Base-by-base conservation (phyloP, 1,140 invertebrate species). In the Drosophila pandora region DNA sequence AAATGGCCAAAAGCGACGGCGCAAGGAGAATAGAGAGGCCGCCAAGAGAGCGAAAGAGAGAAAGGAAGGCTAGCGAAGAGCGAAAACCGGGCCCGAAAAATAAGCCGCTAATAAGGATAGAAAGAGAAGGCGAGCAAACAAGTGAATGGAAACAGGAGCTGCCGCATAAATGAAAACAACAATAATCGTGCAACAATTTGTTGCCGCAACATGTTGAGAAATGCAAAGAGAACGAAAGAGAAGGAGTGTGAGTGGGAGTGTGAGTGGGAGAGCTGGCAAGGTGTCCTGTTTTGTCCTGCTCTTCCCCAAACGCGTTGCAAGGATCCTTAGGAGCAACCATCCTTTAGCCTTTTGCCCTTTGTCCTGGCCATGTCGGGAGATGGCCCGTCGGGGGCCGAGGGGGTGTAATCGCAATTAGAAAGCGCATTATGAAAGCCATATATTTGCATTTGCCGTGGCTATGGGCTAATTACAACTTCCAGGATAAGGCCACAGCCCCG, bases 171-270 rank as follows among this genome's bases (percentile, higher is more conserved):
- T 41, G 37, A 59, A 59, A 34, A 32, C 60, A 49, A 23, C 61
- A 39, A 56, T 72, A 69, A 74, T 73, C 63, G 78, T 80, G 81
- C 81, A 80, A 85, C 81, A 85, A 84, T 84, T 84, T 84, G 80
- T 84, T 84, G 80, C 81, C 71, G 65, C 65, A 79, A 67, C 64
- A 71, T 56, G 43, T 59, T 59, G 28, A 53, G 8, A 55, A 37
- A 37, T 12, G 34, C 37, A 45, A 39, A 45, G 37, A 68, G 17
- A 22, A 37, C 41, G 37, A 10, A 17, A 13, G 32, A 56, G 13
- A 7, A 12, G 25, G 39, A 13, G 32, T 39, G 7, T 4, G 8
- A 41, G n/a, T 54, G 57, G 32, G 48, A 28, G 25, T 6, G 25
- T 0, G 0, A 28, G 25, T 6, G 25, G 7, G 25, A 28, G 25